phyloP scores from a whole-genome alignment of 2,797 vertebrate species.

The Ptychadena robeensis region DNA sequence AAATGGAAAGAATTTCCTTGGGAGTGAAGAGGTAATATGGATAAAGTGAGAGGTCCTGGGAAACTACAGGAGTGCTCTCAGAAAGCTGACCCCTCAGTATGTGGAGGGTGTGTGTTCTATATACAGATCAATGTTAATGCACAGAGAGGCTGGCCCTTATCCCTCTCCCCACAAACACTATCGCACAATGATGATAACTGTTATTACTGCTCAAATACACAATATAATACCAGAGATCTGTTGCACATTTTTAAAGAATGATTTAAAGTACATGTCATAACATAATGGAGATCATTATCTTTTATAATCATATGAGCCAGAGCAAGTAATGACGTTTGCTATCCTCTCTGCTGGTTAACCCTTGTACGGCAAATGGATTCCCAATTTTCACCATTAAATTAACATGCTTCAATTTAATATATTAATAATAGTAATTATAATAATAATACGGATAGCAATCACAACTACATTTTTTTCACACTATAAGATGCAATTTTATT shows the following conservation, averaged over 20 bases:
- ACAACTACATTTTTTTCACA: no score
- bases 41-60: constrained; percentile 2
- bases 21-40: not conserved
- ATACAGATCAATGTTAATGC: not conserved
- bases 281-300: constrained; percentile 16
- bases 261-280: constrained; percentile 9
- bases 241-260: constrained; percentile 3
- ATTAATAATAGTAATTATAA: no score
- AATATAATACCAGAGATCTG: constrained; percentile 7
- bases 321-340: not conserved
- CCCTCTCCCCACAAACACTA: constrained; percentile 9
- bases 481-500: no score
- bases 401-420: no score
- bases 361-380: not conserved
- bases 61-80: not conserved
- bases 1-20: not conserved
- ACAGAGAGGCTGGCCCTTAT: not conserved
- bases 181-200: not conserved
- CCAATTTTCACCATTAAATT: no score
- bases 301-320: not conserved
- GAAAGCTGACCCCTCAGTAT: not conserved
- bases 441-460: no score
- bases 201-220: not conserved
- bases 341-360: not conserved
- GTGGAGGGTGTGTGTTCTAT: not conserved